Evolutionary conservation across 2,888 invertebrate genomes (phyloP).

Genomic region (Lordiphosa andalusiaca): DNA sequence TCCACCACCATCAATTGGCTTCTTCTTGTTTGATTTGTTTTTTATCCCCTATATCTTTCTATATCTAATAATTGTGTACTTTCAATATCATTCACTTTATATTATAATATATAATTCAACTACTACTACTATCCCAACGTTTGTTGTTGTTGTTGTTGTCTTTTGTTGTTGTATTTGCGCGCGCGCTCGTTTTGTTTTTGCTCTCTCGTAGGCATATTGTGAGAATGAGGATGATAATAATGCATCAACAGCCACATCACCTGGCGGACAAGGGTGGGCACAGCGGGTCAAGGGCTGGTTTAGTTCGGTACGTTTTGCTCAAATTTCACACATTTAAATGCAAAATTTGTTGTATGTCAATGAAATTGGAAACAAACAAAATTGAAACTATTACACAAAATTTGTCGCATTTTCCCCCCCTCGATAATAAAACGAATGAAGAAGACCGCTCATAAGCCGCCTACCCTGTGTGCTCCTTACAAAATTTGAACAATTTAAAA

Average conservation of each 20-base stretch:
- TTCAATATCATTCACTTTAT: conserved; percentile 6
- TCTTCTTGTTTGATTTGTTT: no score
- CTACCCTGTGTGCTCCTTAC: conserved; percentile 80
- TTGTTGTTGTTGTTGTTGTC: conserved; percentile 53
- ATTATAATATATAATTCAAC: conserved; percentile 10
- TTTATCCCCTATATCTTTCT: background rate
- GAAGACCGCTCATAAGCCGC: conserved; percentile 80
- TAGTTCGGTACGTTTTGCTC: conserved; percentile 84
- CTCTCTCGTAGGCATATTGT: conserved; percentile 79
- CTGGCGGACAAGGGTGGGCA: conserved; percentile 85
- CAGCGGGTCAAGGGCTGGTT: conserved; percentile 87
- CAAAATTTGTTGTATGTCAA: conserved; percentile 44
- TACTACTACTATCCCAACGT: conserved; percentile 32
- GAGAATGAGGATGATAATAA: conserved; percentile 80
- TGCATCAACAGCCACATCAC: conserved; percentile 80
- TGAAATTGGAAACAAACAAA: conserved; percentile 63
- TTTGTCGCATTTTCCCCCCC: no score
- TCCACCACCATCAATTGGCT: no score
- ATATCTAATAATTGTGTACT: conserved; percentile 19
- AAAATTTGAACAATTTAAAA: conserved; percentile 9
- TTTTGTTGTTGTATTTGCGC: conserved; percentile 45
- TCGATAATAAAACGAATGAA: conserved; percentile 71
- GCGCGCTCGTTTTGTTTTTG: conserved; percentile 59
- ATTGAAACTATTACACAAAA: conserved; percentile 34
- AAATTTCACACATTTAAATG: conserved; percentile 33